Evolutionary conservation across 2,797 vertebrate species (phyloP), one percentile per base, ranked within the genome.

Genomic region (Stomatorhinus walkeri): DNA sequence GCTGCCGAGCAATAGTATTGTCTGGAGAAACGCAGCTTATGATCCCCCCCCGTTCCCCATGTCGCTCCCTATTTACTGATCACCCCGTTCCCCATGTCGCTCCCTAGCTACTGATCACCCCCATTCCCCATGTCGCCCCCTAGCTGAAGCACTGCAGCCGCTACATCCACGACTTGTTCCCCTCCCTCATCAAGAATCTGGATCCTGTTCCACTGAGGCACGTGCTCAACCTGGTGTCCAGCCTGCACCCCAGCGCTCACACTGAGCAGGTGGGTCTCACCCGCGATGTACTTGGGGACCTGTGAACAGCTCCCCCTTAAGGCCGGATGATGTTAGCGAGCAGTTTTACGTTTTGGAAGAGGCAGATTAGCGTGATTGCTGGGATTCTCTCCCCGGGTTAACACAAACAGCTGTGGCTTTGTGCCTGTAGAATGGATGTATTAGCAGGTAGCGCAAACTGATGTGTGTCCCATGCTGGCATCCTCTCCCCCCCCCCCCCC

Each of bases 61-160:
- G 8, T 22, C 4, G 10, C n/a, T 40, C 91, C 91, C 10, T 76
- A 99, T n/a, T n/a, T n/a, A n/a, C n/a, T n/a, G n/a, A n/a, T n/a
- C n/a, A n/a, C n/a, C n/a, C n/a, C n/a, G n/a, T n/a, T n/a, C n/a
- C n/a, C n/a, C n/a, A n/a, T n/a, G n/a, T n/a, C n/a, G n/a, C n/a
- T n/a, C n/a, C n/a, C n/a, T n/a, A n/a, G n/a, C 64, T 14, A 12
- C 28, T 72, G 64, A 72, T 68, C 4, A 6, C 9, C 52, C 52
- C 6, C 64, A 19, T n/a, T 76, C 43, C 7, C 19, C 32, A 2
- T 86, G 8, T 22, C 4, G 10, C n/a, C 52, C 91, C 91, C 10
- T 76, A 99, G 98, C 94, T 99, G 91, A 99, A 99, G 92, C 98
- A 99, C 92, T 99, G 98, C 92, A 99, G 98, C 93, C 97, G 98